A percentile compares a stretch with the other conserved stretches of the same genome.
Evolutionary conservation across 2,113 vertebrate species (phyloP).

Genomic region (Eurypyga helias): DNA sequence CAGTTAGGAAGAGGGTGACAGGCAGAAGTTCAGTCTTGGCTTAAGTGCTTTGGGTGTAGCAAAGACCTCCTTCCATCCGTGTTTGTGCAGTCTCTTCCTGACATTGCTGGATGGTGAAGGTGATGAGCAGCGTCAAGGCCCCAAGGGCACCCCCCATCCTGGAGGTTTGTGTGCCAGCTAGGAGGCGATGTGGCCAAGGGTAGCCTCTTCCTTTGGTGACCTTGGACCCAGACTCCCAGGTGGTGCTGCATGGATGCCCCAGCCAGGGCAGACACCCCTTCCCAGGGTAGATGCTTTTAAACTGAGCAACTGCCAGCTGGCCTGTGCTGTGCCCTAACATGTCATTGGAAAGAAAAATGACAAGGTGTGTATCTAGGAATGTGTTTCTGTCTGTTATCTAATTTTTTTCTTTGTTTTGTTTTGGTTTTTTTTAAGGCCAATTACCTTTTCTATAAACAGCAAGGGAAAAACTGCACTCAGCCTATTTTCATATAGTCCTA

Average conservation of each 20-base stretch:
- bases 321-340: not conserved
- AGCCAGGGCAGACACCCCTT: not conserved
- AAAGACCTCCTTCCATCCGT: not conserved
- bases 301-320: not conserved
- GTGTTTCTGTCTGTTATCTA: not conserved
- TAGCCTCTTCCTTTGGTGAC: not conserved
- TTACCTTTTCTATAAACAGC: not conserved
- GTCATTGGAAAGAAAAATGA: not conserved
- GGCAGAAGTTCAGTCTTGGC: not conserved
- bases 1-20: not conserved
- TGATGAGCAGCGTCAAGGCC: not conserved
- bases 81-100: no score
- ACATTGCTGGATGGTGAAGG: not conserved
- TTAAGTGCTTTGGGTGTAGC: not conserved
- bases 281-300: not conserved
- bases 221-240: not conserved
- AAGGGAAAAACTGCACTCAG: not conserved
- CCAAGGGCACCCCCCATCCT: fast-evolving
- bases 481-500: not conserved
- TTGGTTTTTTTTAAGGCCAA: not conserved
- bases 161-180: fast-evolving
- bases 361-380: not conserved
- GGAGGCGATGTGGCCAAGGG: fast-evolving
- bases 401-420: not conserved
- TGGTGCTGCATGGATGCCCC: fast-evolving